Base-by-base conservation (phyloP, 2,113 vertebrate species). In the Cnemophilus loriae region DNA sequence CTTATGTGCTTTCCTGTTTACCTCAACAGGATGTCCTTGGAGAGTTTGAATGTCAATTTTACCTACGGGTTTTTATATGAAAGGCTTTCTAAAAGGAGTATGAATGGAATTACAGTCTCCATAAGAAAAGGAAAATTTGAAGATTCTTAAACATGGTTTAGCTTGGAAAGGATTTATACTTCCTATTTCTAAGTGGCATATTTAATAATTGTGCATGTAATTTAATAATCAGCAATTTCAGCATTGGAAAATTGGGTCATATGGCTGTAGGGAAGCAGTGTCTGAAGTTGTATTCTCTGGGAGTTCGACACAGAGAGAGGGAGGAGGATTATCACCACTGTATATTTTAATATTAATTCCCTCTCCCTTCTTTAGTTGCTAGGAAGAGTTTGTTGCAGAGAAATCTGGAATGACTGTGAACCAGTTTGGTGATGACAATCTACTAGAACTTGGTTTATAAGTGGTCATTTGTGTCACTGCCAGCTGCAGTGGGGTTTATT, bases 221-320 rank as follows among this genome's bases (percentile, higher is more conserved):
- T 90, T 95, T 92, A 87, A 87, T 93, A 87, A 87, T 97, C 75
- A 92, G 95, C 90, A 95, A 52, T 92, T 96, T 71, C 80, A 96
- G 28, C 79, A 47, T 81, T 96, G 90, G 52, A 76, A 97, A 97
- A 96, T 65, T 95, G 84, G 90, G 93, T 96, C 92, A 80, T 64
- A 35, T 94, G 75, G 95, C 63, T 82, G 84, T 89, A 96, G 91
- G 93, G 89, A 93, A 83, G 77, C 84, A 30, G 60, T 88, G 83
- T 93, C 81, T 97, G 50, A 96, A 93, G 92, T 92, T 95, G 71
- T 90, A 39, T 93, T 96, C 79, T 60, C 69, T 69, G 73, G 75
- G 41, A 87, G 89, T 74, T 91, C 63, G 92, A 96, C 57, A 92
- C 47, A 57, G 78, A 84, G 81, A 96, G 46, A 49, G 73, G 27